These are phyloP conservation scores for Adelognathus sp. DNA, from an alignment of 2,888 invertebrate genomes.

Conservation along the genomic window DNA sequence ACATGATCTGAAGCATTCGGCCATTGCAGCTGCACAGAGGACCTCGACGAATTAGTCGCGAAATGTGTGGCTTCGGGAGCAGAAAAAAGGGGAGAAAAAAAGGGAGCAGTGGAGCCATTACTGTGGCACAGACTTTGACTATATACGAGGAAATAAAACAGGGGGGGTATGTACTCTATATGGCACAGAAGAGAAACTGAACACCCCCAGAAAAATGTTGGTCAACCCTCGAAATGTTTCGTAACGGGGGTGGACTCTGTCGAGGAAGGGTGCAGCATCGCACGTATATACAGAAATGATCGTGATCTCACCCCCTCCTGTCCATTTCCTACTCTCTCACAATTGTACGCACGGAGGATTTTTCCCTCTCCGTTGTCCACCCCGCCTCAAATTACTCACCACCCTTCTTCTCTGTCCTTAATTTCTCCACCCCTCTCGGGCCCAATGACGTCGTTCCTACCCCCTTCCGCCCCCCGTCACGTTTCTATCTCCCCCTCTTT, in stretches of 20 bases:
- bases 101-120: conserved; percentile 9
- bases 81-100: conserved; percentile 51
- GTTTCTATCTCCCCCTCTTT: neutral
- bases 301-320: conserved; percentile 17
- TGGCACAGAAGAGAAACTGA: conserved; percentile 31
- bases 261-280: conserved; percentile 58
- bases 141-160: conserved; percentile 18
- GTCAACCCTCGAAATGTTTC: conserved; percentile 59
- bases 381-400: conserved; percentile 70
- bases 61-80: conserved; percentile 64
- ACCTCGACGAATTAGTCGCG: conserved; percentile 70
- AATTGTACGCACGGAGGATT: conserved; percentile 17
- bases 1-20: conserved; percentile 42
- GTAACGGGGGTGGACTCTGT: conserved; percentile 60
- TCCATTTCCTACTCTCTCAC: conserved; percentile 32
- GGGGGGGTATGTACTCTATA: conserved; percentile 8
- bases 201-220: conserved; percentile 62
- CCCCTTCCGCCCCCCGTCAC: conserved; percentile 28
- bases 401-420: conserved; percentile 43
- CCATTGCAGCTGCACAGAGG: conserved; percentile 56
- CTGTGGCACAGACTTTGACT: neutral
- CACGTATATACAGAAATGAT: conserved; percentile 13
- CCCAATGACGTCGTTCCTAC: conserved; percentile 29
- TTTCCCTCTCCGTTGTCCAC: conserved; percentile 47
- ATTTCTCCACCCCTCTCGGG: conserved; percentile 6